Evolutionary conservation across 2,797 vertebrate genomes (phyloP).

Genomic region (Phalanger gymnotis): DNA sequence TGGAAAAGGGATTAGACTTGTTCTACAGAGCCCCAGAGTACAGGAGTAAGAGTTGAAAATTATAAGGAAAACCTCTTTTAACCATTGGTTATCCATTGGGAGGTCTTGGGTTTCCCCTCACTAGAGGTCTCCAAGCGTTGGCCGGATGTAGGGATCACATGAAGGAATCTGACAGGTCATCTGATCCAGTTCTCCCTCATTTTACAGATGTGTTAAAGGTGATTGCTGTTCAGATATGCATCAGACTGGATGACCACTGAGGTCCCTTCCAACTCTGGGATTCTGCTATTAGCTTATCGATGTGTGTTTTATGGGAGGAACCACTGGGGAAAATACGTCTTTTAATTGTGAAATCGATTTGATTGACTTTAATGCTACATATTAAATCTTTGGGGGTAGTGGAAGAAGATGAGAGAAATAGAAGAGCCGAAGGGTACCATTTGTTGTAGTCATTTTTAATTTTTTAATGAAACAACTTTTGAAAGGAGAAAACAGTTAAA

Average conservation of each 20-base stretch:
- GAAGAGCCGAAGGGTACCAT: constrained; percentile 19
- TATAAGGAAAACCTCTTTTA: background rate
- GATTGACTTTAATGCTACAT: background rate
- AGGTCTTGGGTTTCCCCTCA: background rate
- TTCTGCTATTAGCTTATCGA: background rate
- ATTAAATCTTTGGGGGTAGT: background rate
- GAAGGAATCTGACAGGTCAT: background rate
- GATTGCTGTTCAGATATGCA: background rate
- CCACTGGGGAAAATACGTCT: background rate
- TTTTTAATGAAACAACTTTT: constrained; percentile 55
- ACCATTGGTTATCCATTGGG: background rate
- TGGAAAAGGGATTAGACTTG: background rate
- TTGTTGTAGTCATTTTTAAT: constrained; percentile 4
- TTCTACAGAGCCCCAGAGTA: background rate
- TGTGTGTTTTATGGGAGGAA: background rate
- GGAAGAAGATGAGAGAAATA: background rate
- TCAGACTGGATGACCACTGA: background rate
- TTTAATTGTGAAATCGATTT: background rate
- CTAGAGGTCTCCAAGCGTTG: background rate
- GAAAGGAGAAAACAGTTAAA: background rate
- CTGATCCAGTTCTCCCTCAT: background rate
- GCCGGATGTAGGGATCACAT: background rate
- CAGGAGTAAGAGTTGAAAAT: background rate
- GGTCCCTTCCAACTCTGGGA: background rate
- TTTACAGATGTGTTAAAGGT: background rate